Conservation (phyloP, 2,113 vertebrate genomes). For the Chaetorhynchus papuensis region DNA sequence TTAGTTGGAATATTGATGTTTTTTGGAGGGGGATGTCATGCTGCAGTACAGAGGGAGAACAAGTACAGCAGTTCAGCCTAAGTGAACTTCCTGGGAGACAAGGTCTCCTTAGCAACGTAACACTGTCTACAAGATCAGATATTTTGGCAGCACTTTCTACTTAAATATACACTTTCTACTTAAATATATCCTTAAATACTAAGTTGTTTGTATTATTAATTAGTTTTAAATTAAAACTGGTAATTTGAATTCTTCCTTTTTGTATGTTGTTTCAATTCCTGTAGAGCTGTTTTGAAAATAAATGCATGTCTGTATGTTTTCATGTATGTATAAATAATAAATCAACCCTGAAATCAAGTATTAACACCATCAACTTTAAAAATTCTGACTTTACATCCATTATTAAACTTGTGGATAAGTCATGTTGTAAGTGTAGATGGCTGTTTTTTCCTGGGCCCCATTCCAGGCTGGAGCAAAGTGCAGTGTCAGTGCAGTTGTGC, state of each 20-base stretch:
- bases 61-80: neutral
- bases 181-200: neutral
- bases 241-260: neutral
- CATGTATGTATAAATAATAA: neutral
- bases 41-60: neutral
- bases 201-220: neutral
- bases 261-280: neutral
- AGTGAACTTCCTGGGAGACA: neutral
- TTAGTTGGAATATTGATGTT: neutral
- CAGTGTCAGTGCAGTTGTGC: neutral
- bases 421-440: neutral
- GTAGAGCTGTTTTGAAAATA: neutral
- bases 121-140: neutral
- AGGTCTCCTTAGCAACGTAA: neutral
- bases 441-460: neutral
- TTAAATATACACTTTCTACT: neutral
- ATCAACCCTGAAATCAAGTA: neutral
- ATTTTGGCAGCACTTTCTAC: neutral
- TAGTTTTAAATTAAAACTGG: neutral
- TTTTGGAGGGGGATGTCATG: neutral
- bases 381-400: neutral
- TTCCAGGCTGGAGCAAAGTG: neutral
- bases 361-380: neutral
- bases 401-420: neutral
- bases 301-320: neutral